These are phyloP conservation scores for Drosophila peninsularis DNA, from an alignment of 2,888 invertebrate genomes.

Conservation along the genomic window DNA sequence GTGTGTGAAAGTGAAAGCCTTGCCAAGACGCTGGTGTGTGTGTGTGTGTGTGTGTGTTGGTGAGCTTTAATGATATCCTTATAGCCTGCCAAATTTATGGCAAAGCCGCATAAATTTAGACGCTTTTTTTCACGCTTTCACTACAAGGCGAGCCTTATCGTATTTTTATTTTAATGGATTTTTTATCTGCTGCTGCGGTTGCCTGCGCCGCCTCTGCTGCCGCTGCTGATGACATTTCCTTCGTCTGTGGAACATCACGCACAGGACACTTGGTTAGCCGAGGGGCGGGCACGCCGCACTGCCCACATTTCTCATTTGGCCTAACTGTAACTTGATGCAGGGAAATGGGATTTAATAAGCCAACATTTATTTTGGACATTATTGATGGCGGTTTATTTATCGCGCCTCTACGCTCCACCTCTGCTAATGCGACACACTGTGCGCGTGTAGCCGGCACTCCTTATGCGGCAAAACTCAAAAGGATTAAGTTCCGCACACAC, in stretches of 20 bases:
- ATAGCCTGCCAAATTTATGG: conserved; percentile 79
- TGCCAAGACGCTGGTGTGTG: conserved; percentile 60
- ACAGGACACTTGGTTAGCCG: conserved; percentile 27
- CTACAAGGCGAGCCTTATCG: conserved; percentile 73
- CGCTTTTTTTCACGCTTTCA: conserved; percentile 71
- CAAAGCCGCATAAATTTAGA: conserved; percentile 78
- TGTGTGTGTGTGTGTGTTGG: conserved; percentile 46
- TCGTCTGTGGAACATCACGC: conserved; percentile 45
- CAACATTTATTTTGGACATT: conserved; percentile 80
- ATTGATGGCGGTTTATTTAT: conserved; percentile 77
- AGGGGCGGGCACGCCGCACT: conserved; percentile 39
- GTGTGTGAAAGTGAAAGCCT: conserved; percentile 70
- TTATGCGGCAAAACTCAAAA: conserved; percentile 82
- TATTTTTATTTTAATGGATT: conserved; percentile 81
- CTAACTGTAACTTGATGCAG: conserved; percentile 68
- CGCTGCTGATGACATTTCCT: conserved; percentile 62
- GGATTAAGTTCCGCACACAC: conserved; percentile 71
- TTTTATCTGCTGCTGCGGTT: conserved; percentile 70
- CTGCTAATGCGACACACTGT: conserved; percentile 53
- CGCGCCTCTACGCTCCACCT: conserved; percentile 20
- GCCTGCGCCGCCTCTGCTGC: conserved; percentile 24
- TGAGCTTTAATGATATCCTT: conserved; percentile 80
- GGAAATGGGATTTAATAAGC: conserved; percentile 80
- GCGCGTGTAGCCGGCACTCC: conserved; percentile 20
- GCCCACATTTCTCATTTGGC: conserved; percentile 72